A percentile compares a stretch with the other conserved stretches of the same genome.
phyloP scores from a whole-genome alignment of 1,140 invertebrate genomes.

The Penaeus chinensis region DNA sequence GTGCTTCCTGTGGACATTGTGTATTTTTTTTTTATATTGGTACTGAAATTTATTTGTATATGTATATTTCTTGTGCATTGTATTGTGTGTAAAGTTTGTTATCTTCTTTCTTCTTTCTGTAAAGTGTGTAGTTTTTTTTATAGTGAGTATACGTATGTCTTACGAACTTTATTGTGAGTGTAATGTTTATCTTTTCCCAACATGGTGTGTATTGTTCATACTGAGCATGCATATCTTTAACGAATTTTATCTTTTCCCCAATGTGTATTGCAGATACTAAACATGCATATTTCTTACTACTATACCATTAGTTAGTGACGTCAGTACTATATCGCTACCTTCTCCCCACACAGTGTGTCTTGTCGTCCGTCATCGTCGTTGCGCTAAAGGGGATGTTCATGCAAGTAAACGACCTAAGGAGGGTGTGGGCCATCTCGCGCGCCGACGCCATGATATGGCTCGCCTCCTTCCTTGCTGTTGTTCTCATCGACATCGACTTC shows the following conservation, averaged over 20 bases:
- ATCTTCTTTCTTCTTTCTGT: background rate
- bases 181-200: too few species aligned
- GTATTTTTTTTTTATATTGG: background rate
- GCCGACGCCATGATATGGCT: slow-evolving; percentile 77
- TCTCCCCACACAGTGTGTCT: slow-evolving; percentile 74
- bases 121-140: too few species aligned
- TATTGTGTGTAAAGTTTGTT: too few species aligned
- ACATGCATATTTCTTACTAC: too few species aligned
- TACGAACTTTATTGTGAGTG: too few species aligned
- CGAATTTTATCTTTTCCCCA: too few species aligned
- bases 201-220: too few species aligned
- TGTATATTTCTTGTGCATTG: background rate
- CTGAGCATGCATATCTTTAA: too few species aligned
- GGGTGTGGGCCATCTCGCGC: slow-evolving; percentile 82
- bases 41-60: background rate
- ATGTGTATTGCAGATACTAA: too few species aligned
- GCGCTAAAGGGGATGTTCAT: slow-evolving; percentile 90
- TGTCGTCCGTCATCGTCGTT: slow-evolving; percentile 91
- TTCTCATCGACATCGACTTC: slow-evolving; percentile 87
- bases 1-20: slow-evolving; percentile 1
- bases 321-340: background rate
- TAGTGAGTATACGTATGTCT: too few species aligned
- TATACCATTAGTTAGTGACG: too few species aligned
- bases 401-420: slow-evolving; percentile 80
- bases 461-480: slow-evolving; percentile 53